These are phyloP conservation scores for Standfussiana lucernea DNA, from an alignment of 2,888 invertebrate genomes.

Conservation along the genomic window DNA sequence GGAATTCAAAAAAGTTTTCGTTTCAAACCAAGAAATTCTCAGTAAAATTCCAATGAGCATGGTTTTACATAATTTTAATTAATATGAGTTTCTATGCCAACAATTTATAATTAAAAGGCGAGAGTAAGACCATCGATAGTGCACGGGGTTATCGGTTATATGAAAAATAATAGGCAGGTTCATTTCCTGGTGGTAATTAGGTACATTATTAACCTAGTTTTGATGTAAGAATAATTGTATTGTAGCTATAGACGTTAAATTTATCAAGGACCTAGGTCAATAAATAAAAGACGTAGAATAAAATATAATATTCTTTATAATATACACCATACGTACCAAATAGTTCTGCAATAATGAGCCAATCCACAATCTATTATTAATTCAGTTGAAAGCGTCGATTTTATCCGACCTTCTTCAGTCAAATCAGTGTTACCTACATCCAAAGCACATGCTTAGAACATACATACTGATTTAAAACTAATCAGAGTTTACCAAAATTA, in stretches of 20 bases:
- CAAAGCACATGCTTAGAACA: no score
- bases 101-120: constrained; percentile 6
- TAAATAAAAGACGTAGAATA: no score
- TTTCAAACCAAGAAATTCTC: constrained; percentile 7
- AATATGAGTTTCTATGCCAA: constrained; percentile 28
- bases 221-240: constrained; percentile 10
- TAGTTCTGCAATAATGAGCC: not conserved
- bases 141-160: constrained; percentile 43
- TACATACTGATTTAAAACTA: no score
- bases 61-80: constrained; percentile 9
- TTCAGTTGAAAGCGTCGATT: not conserved
- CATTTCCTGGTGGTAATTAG: constrained; percentile 63
- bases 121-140: constrained; percentile 38
- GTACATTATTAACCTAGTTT: constrained; percentile 40
- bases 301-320: no score
- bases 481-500: no score
- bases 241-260: not conserved
- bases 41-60: not conserved
- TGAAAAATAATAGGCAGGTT: constrained; percentile 48
- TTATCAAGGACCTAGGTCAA: not conserved
- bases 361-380: not conserved
- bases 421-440: no score
- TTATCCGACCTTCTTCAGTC: no score
- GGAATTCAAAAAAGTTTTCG: not conserved
- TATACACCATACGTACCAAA: no score